Conservation (phyloP, 2,888 invertebrate species). For the Mylabris sibirica region DNA sequence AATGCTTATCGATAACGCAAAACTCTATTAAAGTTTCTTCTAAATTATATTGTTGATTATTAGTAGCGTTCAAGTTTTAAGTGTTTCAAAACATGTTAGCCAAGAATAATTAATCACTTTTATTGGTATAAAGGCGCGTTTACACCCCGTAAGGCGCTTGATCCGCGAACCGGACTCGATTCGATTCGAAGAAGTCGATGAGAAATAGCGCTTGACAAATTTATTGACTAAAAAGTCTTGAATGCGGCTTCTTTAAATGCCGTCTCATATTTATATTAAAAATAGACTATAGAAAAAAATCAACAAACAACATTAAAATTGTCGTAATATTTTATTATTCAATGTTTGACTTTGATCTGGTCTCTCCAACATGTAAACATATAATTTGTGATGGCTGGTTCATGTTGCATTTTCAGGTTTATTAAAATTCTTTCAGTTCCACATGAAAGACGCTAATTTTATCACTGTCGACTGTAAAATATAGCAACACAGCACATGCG, state of each 20-base stretch:
- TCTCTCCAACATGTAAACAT: neutral
- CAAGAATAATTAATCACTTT: neutral
- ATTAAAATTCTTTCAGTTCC: conserved; percentile 13
- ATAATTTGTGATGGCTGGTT: conserved; percentile 6
- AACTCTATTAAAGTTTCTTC: neutral
- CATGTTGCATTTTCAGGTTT: conserved; percentile 12
- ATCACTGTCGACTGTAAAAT: conserved; percentile 2
- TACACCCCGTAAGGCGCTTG: too few relatives aligned
- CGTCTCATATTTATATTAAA: neutral
- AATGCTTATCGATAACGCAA: conserved; percentile 1
- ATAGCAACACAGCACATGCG: neutral
- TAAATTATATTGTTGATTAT: neutral
- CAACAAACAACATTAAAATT: neutral
- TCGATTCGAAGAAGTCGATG: too few relatives aligned
- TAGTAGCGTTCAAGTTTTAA: neutral
- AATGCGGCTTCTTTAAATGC: neutral
- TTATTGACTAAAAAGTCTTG: too few relatives aligned
- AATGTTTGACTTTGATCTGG: neutral
- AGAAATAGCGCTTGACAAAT: too few relatives aligned
- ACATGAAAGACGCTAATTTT: conserved; percentile 12
- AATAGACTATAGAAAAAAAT: neutral
- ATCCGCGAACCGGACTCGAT: too few relatives aligned
- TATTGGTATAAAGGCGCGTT: too few relatives aligned
- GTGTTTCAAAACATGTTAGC: neutral
- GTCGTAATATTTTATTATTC: conserved; percentile 2